Conservation (phyloP, 53 echinoderm and acorn worm genomes). For the Holothuria scabra region DNA sequence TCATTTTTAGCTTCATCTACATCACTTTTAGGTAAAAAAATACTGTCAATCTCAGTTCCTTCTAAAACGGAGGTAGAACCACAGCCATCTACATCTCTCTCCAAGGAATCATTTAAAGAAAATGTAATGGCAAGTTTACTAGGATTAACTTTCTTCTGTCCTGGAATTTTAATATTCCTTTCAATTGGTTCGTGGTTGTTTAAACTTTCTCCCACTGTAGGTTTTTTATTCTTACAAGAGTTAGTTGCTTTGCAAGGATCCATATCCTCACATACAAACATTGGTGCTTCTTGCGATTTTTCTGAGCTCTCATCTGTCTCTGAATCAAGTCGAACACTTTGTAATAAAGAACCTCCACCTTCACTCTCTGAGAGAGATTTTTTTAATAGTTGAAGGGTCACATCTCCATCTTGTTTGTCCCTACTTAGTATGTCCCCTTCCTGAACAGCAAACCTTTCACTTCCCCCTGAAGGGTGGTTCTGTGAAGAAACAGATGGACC, state of each 20-base stretch:
- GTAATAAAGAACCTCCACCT: conserved; percentile 2
- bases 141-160: neutral
- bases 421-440: too few species aligned
- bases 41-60: too few species aligned
- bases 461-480: conserved; percentile 3
- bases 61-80: too few species aligned
- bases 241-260: too few species aligned
- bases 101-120: conserved; percentile 10
- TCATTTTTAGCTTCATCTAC: too few species aligned
- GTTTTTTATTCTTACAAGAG: too few species aligned
- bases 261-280: too few species aligned
- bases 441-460: neutral
- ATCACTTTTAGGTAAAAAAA: too few species aligned
- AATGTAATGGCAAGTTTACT: conserved; percentile 28
- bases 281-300: neutral
- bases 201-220: neutral
- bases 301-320: neutral
- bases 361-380: neutral
- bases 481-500: conserved; percentile 38
- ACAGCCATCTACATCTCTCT: too few species aligned
- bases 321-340: conserved; percentile 1
- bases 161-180: neutral
- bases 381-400: too few species aligned
- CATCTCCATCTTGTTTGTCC: too few species aligned
- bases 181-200: neutral